These are phyloP conservation scores for Pygocentrus nattereri DNA, from an alignment of 2,797 vertebrate species.

Conservation along the genomic window DNA sequence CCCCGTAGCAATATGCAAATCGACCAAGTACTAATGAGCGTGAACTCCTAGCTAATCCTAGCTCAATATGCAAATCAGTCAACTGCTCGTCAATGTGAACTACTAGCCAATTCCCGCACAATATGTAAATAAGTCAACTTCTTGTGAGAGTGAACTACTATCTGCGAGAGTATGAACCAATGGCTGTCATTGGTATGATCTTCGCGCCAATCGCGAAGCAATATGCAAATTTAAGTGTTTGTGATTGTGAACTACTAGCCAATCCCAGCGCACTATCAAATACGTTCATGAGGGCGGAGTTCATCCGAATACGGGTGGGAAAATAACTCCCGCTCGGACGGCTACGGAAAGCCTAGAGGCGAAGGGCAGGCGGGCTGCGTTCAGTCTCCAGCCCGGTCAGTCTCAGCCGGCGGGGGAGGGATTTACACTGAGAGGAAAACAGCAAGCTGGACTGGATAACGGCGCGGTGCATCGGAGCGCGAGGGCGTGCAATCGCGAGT, in stretches of 20 bases:
- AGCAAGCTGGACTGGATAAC: background rate
- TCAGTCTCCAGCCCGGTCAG: conserved; percentile 56
- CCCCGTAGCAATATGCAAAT: background rate
- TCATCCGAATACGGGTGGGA: background rate
- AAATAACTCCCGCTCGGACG: background rate
- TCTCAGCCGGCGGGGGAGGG: conserved; percentile 55
- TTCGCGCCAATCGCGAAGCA: background rate
- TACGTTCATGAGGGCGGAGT: background rate
- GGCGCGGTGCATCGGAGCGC: background rate
- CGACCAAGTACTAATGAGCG: background rate
- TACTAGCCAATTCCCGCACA: background rate
- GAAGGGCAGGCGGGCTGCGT: conserved; percentile 49
- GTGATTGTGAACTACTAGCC: background rate
- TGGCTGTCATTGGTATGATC: too few species aligned
- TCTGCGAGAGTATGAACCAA: too few species aligned
- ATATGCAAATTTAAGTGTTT: background rate
- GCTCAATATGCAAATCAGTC: background rate
- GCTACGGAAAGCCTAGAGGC: conserved; percentile 35
- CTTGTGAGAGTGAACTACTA: too few species aligned
- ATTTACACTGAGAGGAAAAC: conserved; percentile 65
- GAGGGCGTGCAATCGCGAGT: too few species aligned
- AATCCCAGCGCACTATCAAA: background rate
- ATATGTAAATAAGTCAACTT: background rate
- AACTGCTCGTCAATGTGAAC: background rate
- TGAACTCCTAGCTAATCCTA: background rate